A percentile compares a stretch with the other conserved stretches of the same genome.
Conservation (phyloP, 2,797 vertebrate genomes). For the Pipistrellus pygmaeus region DNA sequence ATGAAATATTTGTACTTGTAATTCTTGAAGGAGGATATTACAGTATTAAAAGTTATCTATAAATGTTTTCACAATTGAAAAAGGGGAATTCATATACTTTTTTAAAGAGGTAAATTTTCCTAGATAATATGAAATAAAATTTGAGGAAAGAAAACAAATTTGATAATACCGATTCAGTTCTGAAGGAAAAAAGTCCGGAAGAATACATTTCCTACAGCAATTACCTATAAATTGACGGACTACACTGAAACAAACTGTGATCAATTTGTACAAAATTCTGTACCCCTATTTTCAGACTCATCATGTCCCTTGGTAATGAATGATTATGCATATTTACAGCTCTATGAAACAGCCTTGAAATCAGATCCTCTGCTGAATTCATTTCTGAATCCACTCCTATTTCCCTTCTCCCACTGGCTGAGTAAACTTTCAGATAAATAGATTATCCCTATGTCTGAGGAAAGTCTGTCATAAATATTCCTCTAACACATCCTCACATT, state of each 20-base stretch:
- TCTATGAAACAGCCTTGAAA: neutral
- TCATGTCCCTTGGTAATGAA: neutral
- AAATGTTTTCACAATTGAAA: neutral
- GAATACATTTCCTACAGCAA: neutral
- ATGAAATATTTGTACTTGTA: neutral
- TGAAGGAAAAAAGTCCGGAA: neutral
- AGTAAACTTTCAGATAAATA: slow-evolving; percentile 16
- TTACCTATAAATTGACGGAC: neutral
- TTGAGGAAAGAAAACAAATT: neutral
- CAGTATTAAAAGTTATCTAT: neutral
- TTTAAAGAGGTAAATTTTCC: neutral
- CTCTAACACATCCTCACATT: slow-evolving; percentile 56
- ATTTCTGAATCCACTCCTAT: neutral
- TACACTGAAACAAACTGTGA: neutral
- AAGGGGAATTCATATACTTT: neutral
- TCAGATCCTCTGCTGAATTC: neutral
- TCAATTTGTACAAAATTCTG: neutral
- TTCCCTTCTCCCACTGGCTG: neutral
- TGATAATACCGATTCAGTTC: slow-evolving; percentile 3
- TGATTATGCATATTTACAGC: neutral
- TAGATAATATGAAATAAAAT: slow-evolving; percentile 31
- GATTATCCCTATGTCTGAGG: neutral
- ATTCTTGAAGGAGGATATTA: neutral
- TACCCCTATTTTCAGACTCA: neutral
- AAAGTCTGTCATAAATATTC: neutral